Evolutionary conservation across 2,888 invertebrate genomes (phyloP).

Genomic region (Troglohyphantes excavatus): DNA sequence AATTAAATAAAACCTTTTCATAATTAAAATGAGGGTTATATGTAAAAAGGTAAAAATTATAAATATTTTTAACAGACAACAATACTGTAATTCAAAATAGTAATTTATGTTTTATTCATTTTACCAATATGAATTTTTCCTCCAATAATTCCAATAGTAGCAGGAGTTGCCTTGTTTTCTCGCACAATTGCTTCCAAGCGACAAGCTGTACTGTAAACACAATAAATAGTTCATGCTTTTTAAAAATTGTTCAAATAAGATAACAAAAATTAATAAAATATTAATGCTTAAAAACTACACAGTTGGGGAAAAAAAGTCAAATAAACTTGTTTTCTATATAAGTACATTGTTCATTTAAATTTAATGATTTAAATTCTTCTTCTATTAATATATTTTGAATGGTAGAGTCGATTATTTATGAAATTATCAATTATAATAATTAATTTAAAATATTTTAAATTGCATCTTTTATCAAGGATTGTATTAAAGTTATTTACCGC

Average conservation of each 20-base stretch:
- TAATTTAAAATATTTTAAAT: slow-evolving; percentile 1
- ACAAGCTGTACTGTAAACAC: slow-evolving; percentile 87
- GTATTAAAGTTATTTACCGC: slow-evolving; percentile 83
- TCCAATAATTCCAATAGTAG: slow-evolving; percentile 93
- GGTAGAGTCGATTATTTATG: too few relatives aligned
- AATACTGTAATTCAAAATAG: slow-evolving; percentile 46
- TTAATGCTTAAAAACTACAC: too few relatives aligned
- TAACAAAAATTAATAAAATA: too few relatives aligned
- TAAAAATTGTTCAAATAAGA: too few relatives aligned
- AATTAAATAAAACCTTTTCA: not conserved
- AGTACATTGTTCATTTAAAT: too few relatives aligned
- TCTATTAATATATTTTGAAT: too few relatives aligned
- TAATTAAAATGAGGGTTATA: not conserved
- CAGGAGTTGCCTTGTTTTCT: slow-evolving; percentile 88
- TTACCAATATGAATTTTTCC: slow-evolving; percentile 91
- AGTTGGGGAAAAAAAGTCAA: too few relatives aligned
- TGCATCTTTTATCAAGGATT: not conserved
- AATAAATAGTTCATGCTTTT: too few relatives aligned
- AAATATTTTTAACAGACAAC: slow-evolving; percentile 1
- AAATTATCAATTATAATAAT: too few relatives aligned
- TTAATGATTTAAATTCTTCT: too few relatives aligned
- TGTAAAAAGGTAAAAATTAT: not conserved
- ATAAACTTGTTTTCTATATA: too few relatives aligned
- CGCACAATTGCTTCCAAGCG: slow-evolving; percentile 91
- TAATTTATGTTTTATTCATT: not conserved